Base-by-base conservation (phyloP, 1,140 invertebrate genomes). In the Cotesia chilonis region DNA sequence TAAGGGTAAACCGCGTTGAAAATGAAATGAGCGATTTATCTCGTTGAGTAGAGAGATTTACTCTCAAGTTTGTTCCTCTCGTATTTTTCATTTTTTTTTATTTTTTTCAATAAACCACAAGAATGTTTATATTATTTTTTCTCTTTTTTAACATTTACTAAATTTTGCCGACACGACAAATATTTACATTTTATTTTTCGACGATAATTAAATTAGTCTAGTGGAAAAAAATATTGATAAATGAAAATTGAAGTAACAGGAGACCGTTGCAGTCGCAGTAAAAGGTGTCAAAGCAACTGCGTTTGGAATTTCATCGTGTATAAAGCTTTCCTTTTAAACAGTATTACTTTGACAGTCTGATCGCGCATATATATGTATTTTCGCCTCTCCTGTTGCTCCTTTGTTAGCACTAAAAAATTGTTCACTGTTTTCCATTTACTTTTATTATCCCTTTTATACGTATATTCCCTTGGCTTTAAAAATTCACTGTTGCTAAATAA, bases 21-120 rank as follows among this genome's bases (percentile, higher is more conserved):
- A 76, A 78, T 75, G 74, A 67, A 70, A 77, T 74, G 66, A 66
- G 75, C 75, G 75, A 82, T 80, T 80, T 80, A 75, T 80, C 60
- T 66, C 68, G 65, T 7, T 37, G 61, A 64, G 61, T 14, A n/a
- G 5, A 55, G 17, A 55, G 17, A 4, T 55, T 12, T 47, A 55
- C 2, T n/a, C 54, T 55, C 17, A 17, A 55, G 54, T 55, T 55
- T 55, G 4, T 55, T 55, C n/a, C 17, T n/a, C 54, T 20, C n/a
- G 5, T 20, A 55, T 20, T 12, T 14, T 12, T 4, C 17, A 4
- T 20, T 59, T 5, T 17, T 17, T 17, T 59, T 59, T 28, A 0
- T 59, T 59, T 59, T 59, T 20, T 59, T 35, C 36, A 59, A 17
- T 20, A 59, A 59, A n/a, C 5, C 41, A 47, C 1, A 10, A 47